Base-by-base conservation (phyloP, 2,113 vertebrate species). In the Vimba vimba region DNA sequence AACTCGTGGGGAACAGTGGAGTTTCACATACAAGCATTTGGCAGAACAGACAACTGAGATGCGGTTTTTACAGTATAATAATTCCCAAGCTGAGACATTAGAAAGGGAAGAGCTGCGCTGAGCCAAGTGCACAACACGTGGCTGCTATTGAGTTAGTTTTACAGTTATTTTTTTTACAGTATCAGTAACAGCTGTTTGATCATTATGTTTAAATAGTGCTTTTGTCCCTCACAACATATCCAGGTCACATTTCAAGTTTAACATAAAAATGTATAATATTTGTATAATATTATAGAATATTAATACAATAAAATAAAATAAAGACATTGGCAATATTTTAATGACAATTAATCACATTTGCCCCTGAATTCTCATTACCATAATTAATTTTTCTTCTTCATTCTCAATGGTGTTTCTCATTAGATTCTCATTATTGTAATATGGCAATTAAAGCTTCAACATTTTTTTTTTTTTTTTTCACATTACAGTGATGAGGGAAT, bases 1-100 rank as follows among this genome's bases (percentile, higher is more conserved):
- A 45, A 45, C 64, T 64, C 68, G 52, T 66, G 69, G 77, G 88
- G 83, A 83, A 62, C 30, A 9, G 36, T 47, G 8, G 7, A 64
- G 9, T 27, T 64, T 64, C 36, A 64, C 15, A 79, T 17, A n/a
- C 77, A 9, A 60, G 13, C 23, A 45, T 62, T 60, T 79, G 57
- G 55, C 55, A 60, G 30, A 79, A 39, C 33, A 39, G 33, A 17
- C 39, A 45, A 27, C n/a, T 27, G 36, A 80, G n/a, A 59, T 43
- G 33, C 6, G 4, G 23, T 47, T 80, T 79, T 80, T n/a, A 80
- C 23, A 80, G 19, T 27, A 11, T 27, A 78, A 59, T 80, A 43
- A 64, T 27, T 62, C 33, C 57, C 15, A 36, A 79, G 30, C 11
- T 39, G 55, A 79, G 55, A 3, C 3, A 23, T 60, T 43, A 43